Evolutionary conservation across 2,888 invertebrate genomes (phyloP).

Genomic region (Meteorus colon): DNA sequence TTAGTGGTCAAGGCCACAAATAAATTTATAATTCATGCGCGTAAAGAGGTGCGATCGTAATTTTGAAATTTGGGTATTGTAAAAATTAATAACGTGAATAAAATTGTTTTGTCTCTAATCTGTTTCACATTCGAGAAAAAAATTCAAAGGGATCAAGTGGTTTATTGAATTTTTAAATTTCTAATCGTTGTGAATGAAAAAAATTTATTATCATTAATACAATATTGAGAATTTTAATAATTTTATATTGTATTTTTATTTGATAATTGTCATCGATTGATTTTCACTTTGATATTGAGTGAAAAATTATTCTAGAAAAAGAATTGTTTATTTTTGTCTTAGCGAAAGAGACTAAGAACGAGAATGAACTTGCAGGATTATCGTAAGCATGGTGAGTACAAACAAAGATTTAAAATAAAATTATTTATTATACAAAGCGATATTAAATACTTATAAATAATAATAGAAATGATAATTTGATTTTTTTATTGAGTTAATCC

Average conservation of each 20-base stretch:
- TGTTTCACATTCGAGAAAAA: not conserved
- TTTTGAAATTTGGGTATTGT: slow-evolving; percentile 71
- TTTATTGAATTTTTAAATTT: too few species aligned
- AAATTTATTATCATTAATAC: not conserved
- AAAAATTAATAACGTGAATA: slow-evolving; percentile 45
- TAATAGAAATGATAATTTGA: too few species aligned
- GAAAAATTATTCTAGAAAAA: not conserved
- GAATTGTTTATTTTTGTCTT: slow-evolving; percentile 46
- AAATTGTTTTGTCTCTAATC: slow-evolving; percentile 25
- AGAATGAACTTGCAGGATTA: slow-evolving; percentile 71
- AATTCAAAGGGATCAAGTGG: too few species aligned
- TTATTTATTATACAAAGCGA: not conserved
- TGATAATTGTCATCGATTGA: too few species aligned
- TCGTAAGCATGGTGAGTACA: slow-evolving; percentile 68
- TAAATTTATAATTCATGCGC: slow-evolving; percentile 62
- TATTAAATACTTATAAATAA: not conserved
- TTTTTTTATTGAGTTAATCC: too few species aligned
- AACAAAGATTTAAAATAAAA: not conserved
- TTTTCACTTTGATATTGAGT: too few species aligned
- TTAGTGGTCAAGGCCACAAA: slow-evolving; percentile 15
- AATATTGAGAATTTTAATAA: too few species aligned
- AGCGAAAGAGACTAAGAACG: slow-evolving; percentile 69
- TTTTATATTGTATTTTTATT: too few species aligned
- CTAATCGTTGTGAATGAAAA: not conserved
- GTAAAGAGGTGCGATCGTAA: slow-evolving; percentile 69